Evolutionary conservation across 2,888 invertebrate species (phyloP).

Genomic region (Dolichopus griseipennis): DNA sequence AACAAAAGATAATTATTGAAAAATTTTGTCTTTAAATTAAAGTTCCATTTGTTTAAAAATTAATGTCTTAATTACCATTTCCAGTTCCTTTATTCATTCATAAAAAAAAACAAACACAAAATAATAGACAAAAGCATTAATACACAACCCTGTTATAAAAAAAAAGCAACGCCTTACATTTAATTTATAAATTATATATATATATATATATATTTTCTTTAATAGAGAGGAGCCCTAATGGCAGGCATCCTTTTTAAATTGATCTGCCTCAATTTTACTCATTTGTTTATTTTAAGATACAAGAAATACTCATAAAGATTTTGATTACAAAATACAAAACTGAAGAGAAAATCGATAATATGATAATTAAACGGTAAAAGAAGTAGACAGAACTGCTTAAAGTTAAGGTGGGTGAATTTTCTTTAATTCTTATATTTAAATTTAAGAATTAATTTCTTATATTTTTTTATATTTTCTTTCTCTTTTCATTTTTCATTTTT

Average conservation of each 20-base stretch:
- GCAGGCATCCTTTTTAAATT: not conserved
- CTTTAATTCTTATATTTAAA: no score
- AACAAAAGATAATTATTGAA: no score
- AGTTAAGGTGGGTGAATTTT: no score
- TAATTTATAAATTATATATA: not conserved
- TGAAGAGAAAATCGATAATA: not conserved
- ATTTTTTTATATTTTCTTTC: no score
- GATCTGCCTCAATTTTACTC: not conserved
- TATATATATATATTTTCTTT: no score
- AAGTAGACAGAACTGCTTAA: no score
- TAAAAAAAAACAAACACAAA: not conserved
- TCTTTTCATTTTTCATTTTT: no score
- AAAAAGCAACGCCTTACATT: not conserved
- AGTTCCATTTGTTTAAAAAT: not conserved
- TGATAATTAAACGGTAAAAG: not conserved
- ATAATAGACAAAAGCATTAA: not conserved
- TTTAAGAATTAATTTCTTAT: no score
- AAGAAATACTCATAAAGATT: no score
- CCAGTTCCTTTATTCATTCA: not conserved
- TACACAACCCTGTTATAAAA: no score
- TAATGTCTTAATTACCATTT: constrained; percentile 3
- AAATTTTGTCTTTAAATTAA: no score
- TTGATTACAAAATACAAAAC: not conserved
- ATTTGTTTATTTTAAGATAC: not conserved
- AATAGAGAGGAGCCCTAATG: not conserved